Conservation (phyloP, 2,888 invertebrate genomes). For the Drosophila macrospina region DNA sequence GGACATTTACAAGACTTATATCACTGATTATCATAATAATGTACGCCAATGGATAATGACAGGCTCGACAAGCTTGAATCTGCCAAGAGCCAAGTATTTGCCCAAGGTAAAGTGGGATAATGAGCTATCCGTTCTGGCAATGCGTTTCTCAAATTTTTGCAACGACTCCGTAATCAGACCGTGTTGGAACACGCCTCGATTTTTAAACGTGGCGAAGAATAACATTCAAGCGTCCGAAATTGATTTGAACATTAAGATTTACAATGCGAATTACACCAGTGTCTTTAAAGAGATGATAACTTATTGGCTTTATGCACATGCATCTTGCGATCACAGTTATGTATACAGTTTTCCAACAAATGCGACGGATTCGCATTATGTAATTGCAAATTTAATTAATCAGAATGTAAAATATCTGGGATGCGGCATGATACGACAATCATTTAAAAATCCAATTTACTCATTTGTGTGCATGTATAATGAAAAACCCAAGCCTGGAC, state of each 20-base stretch:
- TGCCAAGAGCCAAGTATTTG: slow-evolving; percentile 13
- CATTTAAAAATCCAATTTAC: fast-evolving
- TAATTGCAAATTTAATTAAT: slow-evolving; percentile 3
- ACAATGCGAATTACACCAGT: no score
- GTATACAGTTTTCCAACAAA: neutral
- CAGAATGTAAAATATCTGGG: neutral
- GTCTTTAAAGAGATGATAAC: no score
- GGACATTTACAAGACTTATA: fast-evolving
- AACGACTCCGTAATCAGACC: fast-evolving
- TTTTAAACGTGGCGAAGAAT: slow-evolving; percentile 30
- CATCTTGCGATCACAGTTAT: no score
- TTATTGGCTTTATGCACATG: no score
- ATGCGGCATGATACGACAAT: neutral
- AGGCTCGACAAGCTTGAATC: fast-evolving
- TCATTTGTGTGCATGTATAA: slow-evolving; percentile 3
- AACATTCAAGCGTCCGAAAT: no score
- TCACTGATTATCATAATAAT: slow-evolving; percentile 21
- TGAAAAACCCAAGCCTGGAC: neutral
- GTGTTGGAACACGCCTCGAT: slow-evolving; percentile 44
- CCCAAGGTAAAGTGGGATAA: slow-evolving; percentile 30
- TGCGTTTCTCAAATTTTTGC: slow-evolving; percentile 54
- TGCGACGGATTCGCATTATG: neutral
- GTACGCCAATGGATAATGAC: neutral
- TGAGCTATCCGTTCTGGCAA: slow-evolving; percentile 42
- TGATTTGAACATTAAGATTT: no score